Percentiles rank a stretch among this genome's conserved stretches.
phyloP scores from a whole-genome alignment of 2,888 invertebrate species.

The Brachypalpus laphriformis region DNA sequence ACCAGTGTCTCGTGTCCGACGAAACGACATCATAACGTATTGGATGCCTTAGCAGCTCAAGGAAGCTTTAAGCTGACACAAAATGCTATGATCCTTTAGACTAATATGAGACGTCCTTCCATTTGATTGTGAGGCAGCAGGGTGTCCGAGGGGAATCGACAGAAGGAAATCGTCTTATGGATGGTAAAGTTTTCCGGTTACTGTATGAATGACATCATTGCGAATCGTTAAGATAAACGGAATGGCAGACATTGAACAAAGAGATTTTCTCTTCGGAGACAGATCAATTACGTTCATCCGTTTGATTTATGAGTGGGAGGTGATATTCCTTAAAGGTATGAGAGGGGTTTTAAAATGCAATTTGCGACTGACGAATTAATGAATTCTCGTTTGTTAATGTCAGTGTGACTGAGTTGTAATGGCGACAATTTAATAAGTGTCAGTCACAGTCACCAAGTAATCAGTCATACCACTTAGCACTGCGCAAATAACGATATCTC shows the following conservation, averaged over 20 bases:
- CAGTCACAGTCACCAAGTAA: too few species aligned
- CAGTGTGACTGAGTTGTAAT: too few species aligned
- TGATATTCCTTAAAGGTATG: too few species aligned
- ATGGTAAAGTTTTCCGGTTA: conserved; percentile 30
- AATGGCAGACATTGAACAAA: conserved; percentile 23
- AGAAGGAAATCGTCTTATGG: conserved; percentile 17
- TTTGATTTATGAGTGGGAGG: conserved; percentile 24
- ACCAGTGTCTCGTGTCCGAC: background rate
- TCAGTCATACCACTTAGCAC: too few species aligned
- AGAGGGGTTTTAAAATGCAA: too few species aligned
- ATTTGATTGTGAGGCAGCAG: background rate
- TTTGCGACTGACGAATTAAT: too few species aligned
- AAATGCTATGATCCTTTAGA: conserved; percentile 11
- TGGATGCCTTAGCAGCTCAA: conserved; percentile 1
- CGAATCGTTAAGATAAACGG: conserved; percentile 18
- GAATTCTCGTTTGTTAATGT: too few species aligned
- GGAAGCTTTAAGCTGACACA: conserved; percentile 14
- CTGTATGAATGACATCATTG: conserved; percentile 30
- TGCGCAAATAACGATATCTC: too few species aligned
- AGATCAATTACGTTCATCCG: conserved; percentile 17
- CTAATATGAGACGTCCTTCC: conserved; percentile 18
- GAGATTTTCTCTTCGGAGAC: background rate
- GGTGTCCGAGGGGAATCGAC: background rate
- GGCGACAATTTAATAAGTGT: too few species aligned
- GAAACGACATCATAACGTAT: background rate